A percentile compares a stretch with the other conserved stretches of the same genome.
These are phyloP conservation scores for Hyalella azteca DNA, from an alignment of 2,888 invertebrate genomes.

Conservation along the genomic window DNA sequence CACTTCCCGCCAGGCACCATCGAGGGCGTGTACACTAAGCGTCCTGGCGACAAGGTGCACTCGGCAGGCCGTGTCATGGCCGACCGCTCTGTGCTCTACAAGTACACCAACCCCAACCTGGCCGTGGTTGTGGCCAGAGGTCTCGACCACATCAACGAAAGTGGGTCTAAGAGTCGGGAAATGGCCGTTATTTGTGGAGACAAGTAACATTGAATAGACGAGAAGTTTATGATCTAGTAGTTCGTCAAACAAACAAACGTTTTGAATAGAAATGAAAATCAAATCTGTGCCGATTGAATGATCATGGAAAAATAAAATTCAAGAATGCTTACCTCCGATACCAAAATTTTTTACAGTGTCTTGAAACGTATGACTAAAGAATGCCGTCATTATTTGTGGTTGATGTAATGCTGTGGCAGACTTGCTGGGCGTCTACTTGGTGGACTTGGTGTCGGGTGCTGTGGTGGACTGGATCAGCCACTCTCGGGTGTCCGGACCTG, in stretches of 20 bases:
- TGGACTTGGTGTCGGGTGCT: constrained; percentile 90
- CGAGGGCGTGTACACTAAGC: constrained; percentile 52
- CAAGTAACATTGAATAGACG: too few relatives aligned
- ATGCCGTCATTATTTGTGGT: neutral
- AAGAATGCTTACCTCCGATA: too few relatives aligned
- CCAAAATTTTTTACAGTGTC: neutral
- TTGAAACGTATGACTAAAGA: neutral
- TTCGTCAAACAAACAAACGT: too few relatives aligned
- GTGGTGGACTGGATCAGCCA: constrained; percentile 85
- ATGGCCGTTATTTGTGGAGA: too few relatives aligned
- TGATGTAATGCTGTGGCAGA: too few relatives aligned
- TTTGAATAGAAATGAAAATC: too few relatives aligned
- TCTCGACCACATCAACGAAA: constrained; percentile 76
- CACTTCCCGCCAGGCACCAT: constrained; percentile 47
- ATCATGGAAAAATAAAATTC: too few relatives aligned
- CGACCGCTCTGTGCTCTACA: constrained; percentile 96
- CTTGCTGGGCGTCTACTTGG: constrained; percentile 78
- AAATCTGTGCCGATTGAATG: too few relatives aligned
- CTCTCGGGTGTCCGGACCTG: constrained; percentile 80
- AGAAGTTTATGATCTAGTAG: too few relatives aligned
- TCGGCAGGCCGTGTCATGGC: constrained; percentile 93
- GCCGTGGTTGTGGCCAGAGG: constrained; percentile 83
- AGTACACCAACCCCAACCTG: constrained; percentile 97
- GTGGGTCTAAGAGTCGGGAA: too few relatives aligned
- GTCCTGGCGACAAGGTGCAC: constrained; percentile 75